These are phyloP conservation scores for Phania funesta DNA, from an alignment of 2,888 invertebrate genomes.

Conservation along the genomic window DNA sequence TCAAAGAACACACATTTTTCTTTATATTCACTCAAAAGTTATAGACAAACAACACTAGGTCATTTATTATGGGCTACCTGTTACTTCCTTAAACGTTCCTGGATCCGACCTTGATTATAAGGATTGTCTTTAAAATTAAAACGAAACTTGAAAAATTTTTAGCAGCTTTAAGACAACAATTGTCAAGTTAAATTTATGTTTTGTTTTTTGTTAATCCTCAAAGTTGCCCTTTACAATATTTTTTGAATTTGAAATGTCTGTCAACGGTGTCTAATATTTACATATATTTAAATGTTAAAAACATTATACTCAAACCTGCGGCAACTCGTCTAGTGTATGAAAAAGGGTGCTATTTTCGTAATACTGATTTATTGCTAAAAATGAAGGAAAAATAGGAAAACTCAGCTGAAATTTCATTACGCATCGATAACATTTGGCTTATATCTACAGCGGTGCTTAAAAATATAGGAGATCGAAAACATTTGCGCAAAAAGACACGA, in stretches of 20 bases:
- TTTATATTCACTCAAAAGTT: too few relatives aligned
- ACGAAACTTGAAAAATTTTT: too few relatives aligned
- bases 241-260: slow-evolving; percentile 22
- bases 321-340: slow-evolving; percentile 5
- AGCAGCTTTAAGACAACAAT: too few relatives aligned
- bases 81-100: too few relatives aligned
- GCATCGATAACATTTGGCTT: slow-evolving; percentile 61
- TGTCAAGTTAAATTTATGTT: slow-evolving; percentile 6
- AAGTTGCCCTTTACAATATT: slow-evolving; percentile 40
- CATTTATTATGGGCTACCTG: too few relatives aligned
- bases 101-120: too few relatives aligned
- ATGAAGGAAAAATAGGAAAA: slow-evolving; percentile 42
- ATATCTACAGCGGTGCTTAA: slow-evolving; percentile 18
- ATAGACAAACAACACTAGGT: too few relatives aligned
- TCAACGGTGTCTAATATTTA: slow-evolving; percentile 7
- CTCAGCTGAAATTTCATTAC: slow-evolving; percentile 59
- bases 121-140: too few relatives aligned
- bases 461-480: not conserved
- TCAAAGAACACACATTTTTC: too few relatives aligned
- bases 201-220: slow-evolving; percentile 41
- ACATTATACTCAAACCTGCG: not conserved
- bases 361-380: slow-evolving; percentile 64
- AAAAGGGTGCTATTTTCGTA: slow-evolving; percentile 61
- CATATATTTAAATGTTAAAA: slow-evolving; percentile 48
- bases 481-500: not conserved